These are phyloP conservation scores for Drosophila seclusa DNA, from an alignment of 2,888 invertebrate species.

Conservation along the genomic window DNA sequence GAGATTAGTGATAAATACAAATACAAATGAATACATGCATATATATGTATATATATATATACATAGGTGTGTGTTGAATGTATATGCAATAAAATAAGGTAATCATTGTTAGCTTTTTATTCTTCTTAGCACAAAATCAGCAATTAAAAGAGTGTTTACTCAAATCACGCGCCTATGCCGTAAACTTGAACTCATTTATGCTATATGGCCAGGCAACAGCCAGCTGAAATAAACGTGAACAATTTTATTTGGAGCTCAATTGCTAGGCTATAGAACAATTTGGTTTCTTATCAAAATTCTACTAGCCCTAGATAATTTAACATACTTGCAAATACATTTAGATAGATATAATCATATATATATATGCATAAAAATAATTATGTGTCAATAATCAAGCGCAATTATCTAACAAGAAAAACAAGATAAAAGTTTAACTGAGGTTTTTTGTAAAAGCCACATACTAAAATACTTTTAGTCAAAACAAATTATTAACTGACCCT, in stretches of 20 bases:
- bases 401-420: conserved; percentile 38
- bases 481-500: conserved; percentile 12
- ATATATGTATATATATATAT: no score
- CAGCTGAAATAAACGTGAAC: background rate
- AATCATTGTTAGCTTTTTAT: conserved; percentile 5
- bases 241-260: background rate
- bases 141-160: background rate
- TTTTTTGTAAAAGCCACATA: conserved; percentile 40
- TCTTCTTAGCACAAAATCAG: background rate
- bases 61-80: background rate
- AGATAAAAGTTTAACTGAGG: conserved; percentile 37
- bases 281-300: conserved; percentile 36
- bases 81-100: background rate
- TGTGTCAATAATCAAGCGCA: conserved; percentile 44
- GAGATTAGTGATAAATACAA: conserved; percentile 6
- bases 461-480: conserved; percentile 26
- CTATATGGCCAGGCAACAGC: background rate
- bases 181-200: background rate
- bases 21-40: background rate
- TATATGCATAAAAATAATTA: conserved; percentile 16
- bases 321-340: conserved; percentile 9
- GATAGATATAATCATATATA: conserved; percentile 1
- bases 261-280: background rate
- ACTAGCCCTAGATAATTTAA: conserved; percentile 17
- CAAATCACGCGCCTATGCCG: background rate